A percentile compares a stretch with the other conserved stretches of the same genome.
phyloP scores from a whole-genome alignment of 2,888 invertebrate species.

The Parapristionchus giblindavisi region DNA sequence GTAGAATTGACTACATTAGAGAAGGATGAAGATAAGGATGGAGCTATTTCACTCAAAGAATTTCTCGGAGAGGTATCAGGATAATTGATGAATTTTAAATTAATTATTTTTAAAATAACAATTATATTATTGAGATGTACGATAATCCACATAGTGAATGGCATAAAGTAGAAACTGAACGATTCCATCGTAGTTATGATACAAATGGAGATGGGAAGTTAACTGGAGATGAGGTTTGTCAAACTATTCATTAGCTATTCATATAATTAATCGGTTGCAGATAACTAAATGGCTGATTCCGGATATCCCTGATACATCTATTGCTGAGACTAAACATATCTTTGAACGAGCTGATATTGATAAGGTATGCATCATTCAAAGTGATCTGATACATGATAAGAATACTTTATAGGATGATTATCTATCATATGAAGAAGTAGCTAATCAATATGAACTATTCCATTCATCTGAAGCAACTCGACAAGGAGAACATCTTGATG shows the following conservation, averaged over 20 bases:
- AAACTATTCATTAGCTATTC: neutral
- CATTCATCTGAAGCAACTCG: constrained; percentile 92
- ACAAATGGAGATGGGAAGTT: constrained; percentile 83
- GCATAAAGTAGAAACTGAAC: constrained; percentile 65
- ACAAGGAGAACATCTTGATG: constrained; percentile 85
- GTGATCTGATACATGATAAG: neutral
- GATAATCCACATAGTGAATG: constrained; percentile 41
- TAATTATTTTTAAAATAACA: neutral
- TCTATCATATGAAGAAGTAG: constrained; percentile 83
- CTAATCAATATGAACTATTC: constrained; percentile 85
- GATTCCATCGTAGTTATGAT: constrained; percentile 86
- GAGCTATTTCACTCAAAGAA: constrained; percentile 85
- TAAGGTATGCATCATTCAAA: constrained; percentile 68
- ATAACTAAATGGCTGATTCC: constrained; percentile 85
- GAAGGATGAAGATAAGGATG: constrained; percentile 86
- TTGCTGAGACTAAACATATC: constrained; percentile 88
- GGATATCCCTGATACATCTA: constrained; percentile 84
- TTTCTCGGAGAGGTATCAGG: constrained; percentile 77
- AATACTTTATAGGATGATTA: constrained; percentile 75
- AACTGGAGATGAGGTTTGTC: constrained; percentile 79
- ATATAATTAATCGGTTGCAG: neutral
- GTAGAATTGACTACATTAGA: constrained; percentile 78
- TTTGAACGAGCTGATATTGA: constrained; percentile 74
- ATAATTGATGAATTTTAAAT: neutral
- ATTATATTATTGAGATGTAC: neutral